Conservation (phyloP, 92 coral and sea anemone genomes). For the Palythoa grandiflora region DNA sequence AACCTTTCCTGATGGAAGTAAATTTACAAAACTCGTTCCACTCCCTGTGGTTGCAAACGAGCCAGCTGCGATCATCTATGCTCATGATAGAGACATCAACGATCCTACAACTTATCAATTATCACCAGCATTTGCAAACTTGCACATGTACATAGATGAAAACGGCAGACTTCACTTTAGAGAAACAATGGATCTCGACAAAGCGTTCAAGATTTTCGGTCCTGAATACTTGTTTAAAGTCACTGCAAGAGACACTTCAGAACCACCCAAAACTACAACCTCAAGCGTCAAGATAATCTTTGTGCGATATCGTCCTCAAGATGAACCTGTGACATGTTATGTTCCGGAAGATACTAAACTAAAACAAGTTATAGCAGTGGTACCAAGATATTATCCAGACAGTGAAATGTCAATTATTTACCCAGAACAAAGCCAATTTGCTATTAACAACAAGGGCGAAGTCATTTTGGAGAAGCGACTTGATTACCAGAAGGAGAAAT, state of each 20-base stretch:
- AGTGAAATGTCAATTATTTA: constrained; percentile 66
- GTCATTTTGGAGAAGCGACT: constrained; percentile 54
- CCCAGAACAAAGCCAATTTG: constrained; percentile 67
- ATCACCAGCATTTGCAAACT: constrained; percentile 56
- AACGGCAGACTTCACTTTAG: constrained; percentile 64
- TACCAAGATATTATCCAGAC: constrained; percentile 71
- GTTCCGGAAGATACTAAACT: constrained; percentile 67
- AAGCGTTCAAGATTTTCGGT: constrained; percentile 51
- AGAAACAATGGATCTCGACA: constrained; percentile 53
- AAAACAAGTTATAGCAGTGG: constrained; percentile 58
- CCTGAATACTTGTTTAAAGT: constrained; percentile 49
- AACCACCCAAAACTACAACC: constrained; percentile 64
- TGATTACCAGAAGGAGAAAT: constrained; percentile 72
- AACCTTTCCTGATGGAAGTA: constrained; percentile 61
- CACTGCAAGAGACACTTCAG: constrained; percentile 70
- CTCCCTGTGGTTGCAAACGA: constrained; percentile 60
- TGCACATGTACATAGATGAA: constrained; percentile 60
- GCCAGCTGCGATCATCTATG: constrained; percentile 66
- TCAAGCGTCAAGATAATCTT: constrained; percentile 69
- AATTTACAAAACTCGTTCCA: constrained; percentile 54
- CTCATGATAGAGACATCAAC: constrained; percentile 67
- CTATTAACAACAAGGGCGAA: constrained; percentile 70
- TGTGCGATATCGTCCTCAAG: constrained; percentile 55
- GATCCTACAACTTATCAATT: constrained; percentile 68
- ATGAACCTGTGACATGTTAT: constrained; percentile 44